Base-by-base conservation (phyloP, 2,797 vertebrate species). In the Hyperoplus lanceolatus region DNA sequence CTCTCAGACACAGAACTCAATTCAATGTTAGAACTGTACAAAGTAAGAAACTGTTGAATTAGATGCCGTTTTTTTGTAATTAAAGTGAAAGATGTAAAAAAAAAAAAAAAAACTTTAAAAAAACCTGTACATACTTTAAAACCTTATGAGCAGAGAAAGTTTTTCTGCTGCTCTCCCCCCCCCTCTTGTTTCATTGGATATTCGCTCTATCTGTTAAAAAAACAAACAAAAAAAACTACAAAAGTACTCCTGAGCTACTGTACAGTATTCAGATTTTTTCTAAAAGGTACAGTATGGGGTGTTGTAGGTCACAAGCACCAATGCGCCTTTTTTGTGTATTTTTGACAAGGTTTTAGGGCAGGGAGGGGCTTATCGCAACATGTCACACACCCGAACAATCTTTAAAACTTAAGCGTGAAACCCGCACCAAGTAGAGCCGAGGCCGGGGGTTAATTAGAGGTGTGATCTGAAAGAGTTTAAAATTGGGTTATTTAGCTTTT, bases 1-100 rank as follows among this genome's bases (percentile, higher is more conserved):
- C 87, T 90, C 82, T 86, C 81, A 91, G 87, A 85, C 89, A 83
- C 90, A 81, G 77, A 68, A 82, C 92, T 92, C 81, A 83, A 88
- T 90, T 94, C 90, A 89, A 85, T 92, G 91, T 94, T 90, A 90
- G 91, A 92, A 93, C 90, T 96, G 94, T 95, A 94, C 91, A 95
- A 91, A 94, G 82, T 93, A 88, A 91, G 81, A 93, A 93, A 87
- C 73, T 81, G 81, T 93, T 86, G 85, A 93, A 87, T 94, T 90
- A 68, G 85, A 93, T 93, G 89, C 84, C 82, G 86, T 89, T 93
- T 93, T 93, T 93, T 93, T 92, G 81, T 93, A 93, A 93, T 90
- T 87, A 92, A 94, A 89, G 83, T 80, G 63, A 79, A 88, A 87
- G 70, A 76, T 89, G 79, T 89, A 74, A 73, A 89, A 90, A 84